A percentile compares a stretch with the other conserved stretches of the same genome.
Evolutionary conservation across 2,797 vertebrate genomes (phyloP).

Genomic region (Gallinago stenura): DNA sequence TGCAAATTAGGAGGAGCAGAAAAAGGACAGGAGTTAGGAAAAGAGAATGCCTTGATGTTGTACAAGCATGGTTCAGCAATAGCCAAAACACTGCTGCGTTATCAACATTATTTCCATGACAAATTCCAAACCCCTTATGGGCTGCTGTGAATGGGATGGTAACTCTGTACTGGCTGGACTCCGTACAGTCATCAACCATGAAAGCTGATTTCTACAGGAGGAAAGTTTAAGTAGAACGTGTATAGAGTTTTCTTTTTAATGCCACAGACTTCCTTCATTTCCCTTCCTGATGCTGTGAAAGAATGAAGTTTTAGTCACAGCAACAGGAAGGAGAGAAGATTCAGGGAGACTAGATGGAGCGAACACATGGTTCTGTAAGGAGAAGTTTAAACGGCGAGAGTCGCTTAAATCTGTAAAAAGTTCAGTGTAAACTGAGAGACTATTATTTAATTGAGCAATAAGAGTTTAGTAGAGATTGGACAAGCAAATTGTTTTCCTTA

Average conservation of each 20-base stretch:
- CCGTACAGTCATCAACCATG: background rate
- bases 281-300: background rate
- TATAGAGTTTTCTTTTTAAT: background rate
- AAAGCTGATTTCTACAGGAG: background rate
- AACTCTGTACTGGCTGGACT: background rate
- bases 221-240: background rate
- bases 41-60: background rate
- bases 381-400: background rate
- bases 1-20: background rate
- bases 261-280: background rate
- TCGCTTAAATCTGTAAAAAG: background rate
- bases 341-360: background rate
- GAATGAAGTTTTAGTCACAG: background rate
- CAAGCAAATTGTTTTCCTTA: background rate
- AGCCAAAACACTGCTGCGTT: background rate
- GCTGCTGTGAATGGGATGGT: background rate
- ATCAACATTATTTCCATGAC: background rate
- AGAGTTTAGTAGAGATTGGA: background rate
- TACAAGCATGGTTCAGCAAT: background rate
- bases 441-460: background rate
- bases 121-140: background rate
- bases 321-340: background rate
- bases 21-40: background rate
- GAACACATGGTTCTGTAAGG: background rate
- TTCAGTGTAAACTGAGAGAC: background rate